These are phyloP conservation scores for Timandra comae DNA, from an alignment of 2,888 invertebrate species.

Conservation along the genomic window DNA sequence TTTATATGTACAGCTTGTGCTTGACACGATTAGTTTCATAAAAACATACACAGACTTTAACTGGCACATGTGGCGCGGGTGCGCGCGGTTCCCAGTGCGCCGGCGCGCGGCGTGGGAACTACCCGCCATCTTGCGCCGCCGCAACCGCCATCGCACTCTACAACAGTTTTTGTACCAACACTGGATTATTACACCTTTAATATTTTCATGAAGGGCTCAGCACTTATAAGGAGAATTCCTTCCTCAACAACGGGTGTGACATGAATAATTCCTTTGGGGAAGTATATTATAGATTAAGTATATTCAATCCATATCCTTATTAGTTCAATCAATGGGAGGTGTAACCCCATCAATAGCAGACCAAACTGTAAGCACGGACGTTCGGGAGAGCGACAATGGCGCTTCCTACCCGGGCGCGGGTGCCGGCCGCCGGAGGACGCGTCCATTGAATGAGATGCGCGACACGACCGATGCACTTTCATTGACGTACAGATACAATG, in stretches of 20 bases:
- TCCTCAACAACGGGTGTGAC: not conserved
- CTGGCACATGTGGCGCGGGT: conserved; percentile 52
- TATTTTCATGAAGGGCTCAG: not conserved
- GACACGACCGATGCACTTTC: conserved; percentile 40
- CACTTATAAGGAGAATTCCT: too few species aligned
- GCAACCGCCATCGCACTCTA: conserved; percentile 37
- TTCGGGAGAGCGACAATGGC: conserved; percentile 8
- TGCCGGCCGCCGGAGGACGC: conserved; percentile 20
- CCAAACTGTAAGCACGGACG: conserved; percentile 2
- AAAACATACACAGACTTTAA: conserved; percentile 31
- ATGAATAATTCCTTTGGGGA: too few species aligned
- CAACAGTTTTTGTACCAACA: conserved; percentile 1
- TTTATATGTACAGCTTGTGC: conserved; percentile 18
- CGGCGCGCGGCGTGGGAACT: conserved; percentile 62
- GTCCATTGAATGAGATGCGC: too few species aligned
- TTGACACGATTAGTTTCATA: conserved; percentile 36
- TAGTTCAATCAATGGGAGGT: too few species aligned
- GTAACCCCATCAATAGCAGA: conserved; percentile 5
- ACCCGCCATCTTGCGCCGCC: conserved; percentile 38
- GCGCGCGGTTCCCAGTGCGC: conserved; percentile 52
- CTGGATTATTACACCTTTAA: conserved; percentile 8
- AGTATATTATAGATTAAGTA: too few species aligned
- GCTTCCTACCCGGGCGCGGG: conserved; percentile 16
- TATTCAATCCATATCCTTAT: conserved; percentile 11
- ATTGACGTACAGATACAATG: conserved; percentile 46